Evolutionary conservation across 2,888 invertebrate genomes (phyloP).

Genomic region (Heliconius ismenius): DNA sequence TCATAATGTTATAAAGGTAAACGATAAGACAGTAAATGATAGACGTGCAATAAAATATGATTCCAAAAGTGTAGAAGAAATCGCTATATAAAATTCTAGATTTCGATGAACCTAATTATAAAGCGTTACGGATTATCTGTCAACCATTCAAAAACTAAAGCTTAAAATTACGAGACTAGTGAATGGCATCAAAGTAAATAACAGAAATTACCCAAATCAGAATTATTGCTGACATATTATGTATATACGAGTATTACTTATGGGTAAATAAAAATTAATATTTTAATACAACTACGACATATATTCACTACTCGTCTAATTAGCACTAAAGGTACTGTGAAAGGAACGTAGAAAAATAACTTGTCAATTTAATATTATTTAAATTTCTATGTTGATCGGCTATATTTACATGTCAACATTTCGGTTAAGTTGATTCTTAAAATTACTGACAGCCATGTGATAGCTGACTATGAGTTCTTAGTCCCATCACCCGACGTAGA

Average conservation of each 20-base stretch:
- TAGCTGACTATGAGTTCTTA: conserved; percentile 80
- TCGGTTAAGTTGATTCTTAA: conserved; percentile 77
- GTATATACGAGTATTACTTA: conserved; percentile 36
- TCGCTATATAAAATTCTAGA: conserved; percentile 74
- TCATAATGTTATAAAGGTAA: conserved; percentile 52
- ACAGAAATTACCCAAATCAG: conserved; percentile 41
- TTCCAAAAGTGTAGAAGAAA: conserved; percentile 68
- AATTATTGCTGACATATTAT: conserved; percentile 55
- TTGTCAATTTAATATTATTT: conserved; percentile 77
- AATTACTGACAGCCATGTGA: conserved; percentile 82
- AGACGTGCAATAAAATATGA: conserved; percentile 69
- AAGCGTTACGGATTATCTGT: conserved; percentile 78
- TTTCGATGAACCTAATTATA: conserved; percentile 80
- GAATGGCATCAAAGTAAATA: conserved; percentile 44
- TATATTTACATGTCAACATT: conserved; percentile 81
- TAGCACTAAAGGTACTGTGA: conserved; percentile 65
- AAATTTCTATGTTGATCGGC: conserved; percentile 78
- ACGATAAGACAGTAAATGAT: conserved; percentile 44
- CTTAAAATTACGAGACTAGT: conserved; percentile 56
- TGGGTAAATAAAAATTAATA: conserved; percentile 50
- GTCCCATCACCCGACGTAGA: conserved; percentile 73
- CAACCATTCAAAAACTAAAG: conserved; percentile 62
- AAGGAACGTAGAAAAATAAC: conserved; percentile 81
- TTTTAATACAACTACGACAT: conserved; percentile 48
- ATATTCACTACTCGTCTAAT: conserved; percentile 48